A percentile compares a stretch with the other conserved stretches of the same genome.
phyloP scores from a whole-genome alignment of 2,113 vertebrate species.

The Tichodroma muraria region DNA sequence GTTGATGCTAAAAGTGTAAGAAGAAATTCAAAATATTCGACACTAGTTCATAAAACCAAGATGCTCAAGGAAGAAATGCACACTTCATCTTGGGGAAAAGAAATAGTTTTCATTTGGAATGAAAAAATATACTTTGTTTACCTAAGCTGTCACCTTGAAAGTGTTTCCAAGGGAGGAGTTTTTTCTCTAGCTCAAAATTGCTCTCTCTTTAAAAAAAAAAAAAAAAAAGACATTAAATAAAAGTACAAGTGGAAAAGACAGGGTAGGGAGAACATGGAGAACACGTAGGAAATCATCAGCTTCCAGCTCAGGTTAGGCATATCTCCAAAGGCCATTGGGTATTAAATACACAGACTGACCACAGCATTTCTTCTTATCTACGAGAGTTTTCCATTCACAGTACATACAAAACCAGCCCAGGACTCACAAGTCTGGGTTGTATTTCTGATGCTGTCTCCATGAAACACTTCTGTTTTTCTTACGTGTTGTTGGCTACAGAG shows the following conservation, averaged over 20 bases:
- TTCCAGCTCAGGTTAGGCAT: neutral
- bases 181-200: conserved; percentile 21
- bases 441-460: neutral
- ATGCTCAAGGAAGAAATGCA: neutral
- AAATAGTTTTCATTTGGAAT: conserved; percentile 11
- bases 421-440: neutral
- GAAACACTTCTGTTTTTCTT: neutral
- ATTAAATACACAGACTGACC: neutral
- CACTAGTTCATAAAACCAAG: conserved; percentile 25
- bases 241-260: conserved; percentile 6
- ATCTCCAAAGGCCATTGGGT: neutral
- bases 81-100: conserved; percentile 1
- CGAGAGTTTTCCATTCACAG: conserved; percentile 56
- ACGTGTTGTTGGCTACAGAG: neutral
- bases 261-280: neutral
- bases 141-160: conserved; percentile 2
- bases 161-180: neutral
- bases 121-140: conserved; percentile 16
- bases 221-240: neutral
- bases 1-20: neutral
- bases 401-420: neutral
- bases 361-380: neutral
- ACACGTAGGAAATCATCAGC: neutral
- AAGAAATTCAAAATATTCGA: conserved; percentile 17
- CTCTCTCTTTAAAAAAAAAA: neutral